Percentiles rank a stretch among this genome's conserved stretches.
Conservation (phyloP, 2,797 vertebrate genomes). For the Smutsia temminckii region DNA sequence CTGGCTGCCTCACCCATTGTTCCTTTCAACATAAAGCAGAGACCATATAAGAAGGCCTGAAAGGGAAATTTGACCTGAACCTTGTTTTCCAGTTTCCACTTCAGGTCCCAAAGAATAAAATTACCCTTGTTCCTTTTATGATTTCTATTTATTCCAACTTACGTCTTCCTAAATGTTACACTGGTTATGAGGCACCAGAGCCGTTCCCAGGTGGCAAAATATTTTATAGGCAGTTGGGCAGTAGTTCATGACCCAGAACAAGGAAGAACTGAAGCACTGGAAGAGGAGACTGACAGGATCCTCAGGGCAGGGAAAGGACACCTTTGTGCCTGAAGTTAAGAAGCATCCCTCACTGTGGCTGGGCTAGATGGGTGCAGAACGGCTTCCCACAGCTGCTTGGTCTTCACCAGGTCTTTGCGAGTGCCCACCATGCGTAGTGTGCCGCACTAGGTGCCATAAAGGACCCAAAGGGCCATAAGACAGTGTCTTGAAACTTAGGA, state of each 20-base stretch:
- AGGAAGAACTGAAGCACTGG: not conserved
- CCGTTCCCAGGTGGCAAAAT: not conserved
- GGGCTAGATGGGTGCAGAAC: not conserved
- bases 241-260: not conserved
- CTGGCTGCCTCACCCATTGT: not conserved
- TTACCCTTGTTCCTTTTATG: not conserved
- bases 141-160: not conserved
- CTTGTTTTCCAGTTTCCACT: not conserved
- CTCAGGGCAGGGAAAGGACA: no score
- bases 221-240: not conserved
- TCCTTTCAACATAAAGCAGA: not conserved
- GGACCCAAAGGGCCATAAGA: not conserved
- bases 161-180: not conserved
- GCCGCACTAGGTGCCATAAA: no score
- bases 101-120: slow-evolving; percentile 24
- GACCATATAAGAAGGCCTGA: not conserved
- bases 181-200: not conserved
- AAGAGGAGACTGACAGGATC: not conserved
- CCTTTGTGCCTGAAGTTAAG: not conserved
- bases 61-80: not conserved
- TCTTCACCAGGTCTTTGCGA: not conserved
- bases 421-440: not conserved
- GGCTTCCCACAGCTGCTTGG: not conserved
- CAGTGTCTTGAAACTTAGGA: not conserved
- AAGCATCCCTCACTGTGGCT: not conserved